A percentile compares a stretch with the other conserved stretches of the same genome.
Conservation (phyloP, 2,113 vertebrate species). For the Brachirus orientalis region DNA sequence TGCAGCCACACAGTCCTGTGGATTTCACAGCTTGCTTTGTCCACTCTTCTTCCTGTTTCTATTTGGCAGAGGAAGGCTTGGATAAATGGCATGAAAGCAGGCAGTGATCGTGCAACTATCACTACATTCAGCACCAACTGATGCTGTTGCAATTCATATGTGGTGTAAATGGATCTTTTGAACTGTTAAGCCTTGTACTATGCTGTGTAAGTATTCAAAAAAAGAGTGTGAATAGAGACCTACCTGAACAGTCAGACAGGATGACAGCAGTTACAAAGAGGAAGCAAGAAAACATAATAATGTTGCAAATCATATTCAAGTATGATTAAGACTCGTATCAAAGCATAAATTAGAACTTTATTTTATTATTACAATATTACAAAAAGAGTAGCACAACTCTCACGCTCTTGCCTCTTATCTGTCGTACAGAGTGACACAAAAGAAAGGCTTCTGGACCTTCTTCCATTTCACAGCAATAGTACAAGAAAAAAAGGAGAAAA, state of each 20-base stretch:
- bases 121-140: slow-evolving; percentile 43
- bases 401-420: slow-evolving; percentile 75
- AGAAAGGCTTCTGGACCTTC: slow-evolving; percentile 78
- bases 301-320: too few relatives aligned
- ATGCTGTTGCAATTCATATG: slow-evolving; percentile 11
- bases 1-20: slow-evolving; percentile 55
- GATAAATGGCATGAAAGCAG: slow-evolving; percentile 57
- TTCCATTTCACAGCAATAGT: slow-evolving; percentile 83
- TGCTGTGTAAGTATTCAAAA: slow-evolving; percentile 8
- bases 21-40: slow-evolving; percentile 70
- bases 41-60: slow-evolving; percentile 65
- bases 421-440: slow-evolving; percentile 80
- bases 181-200: background rate
- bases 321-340: slow-evolving; percentile 43
- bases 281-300: too few relatives aligned
- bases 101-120: slow-evolving; percentile 52
- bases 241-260: slow-evolving; percentile 2
- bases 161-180: background rate
- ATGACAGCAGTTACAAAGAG: background rate
- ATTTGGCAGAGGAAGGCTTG: slow-evolving; percentile 33
- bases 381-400: slow-evolving; percentile 88
- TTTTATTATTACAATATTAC: slow-evolving; percentile 91
- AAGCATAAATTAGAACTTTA: slow-evolving; percentile 90
- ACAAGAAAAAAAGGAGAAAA: slow-evolving; percentile 72
- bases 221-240: background rate